Evolutionary conservation across 2,888 invertebrate species (phyloP).

Genomic region (Caenorhabditis sp.): DNA sequence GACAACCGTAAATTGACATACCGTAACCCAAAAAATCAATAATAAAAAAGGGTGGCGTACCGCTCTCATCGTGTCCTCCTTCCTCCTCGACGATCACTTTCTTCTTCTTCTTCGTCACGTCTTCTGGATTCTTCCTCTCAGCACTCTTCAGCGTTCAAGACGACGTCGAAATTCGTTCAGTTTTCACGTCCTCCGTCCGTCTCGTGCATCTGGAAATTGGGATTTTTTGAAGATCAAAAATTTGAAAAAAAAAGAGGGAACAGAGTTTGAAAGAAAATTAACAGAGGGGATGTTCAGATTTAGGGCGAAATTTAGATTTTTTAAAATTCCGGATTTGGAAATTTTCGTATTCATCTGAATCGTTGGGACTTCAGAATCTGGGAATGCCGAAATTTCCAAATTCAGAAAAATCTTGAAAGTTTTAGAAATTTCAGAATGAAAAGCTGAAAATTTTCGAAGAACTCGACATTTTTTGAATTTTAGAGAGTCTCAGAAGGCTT

Average conservation of each 20-base stretch:
- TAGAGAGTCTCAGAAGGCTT: no score
- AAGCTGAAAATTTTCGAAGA: no score
- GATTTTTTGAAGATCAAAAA: background rate
- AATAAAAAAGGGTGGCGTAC: slow-evolving; percentile 32
- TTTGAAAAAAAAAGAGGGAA: background rate
- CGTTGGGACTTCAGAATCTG: no score
- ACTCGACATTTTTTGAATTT: no score
- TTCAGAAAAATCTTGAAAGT: no score
- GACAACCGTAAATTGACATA: slow-evolving; percentile 1
- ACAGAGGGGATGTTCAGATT: no score
- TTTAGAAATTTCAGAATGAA: no score
- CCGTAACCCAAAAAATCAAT: background rate
- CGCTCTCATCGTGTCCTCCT: slow-evolving; percentile 47
- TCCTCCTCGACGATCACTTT: slow-evolving; percentile 3
- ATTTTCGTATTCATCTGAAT: no score
- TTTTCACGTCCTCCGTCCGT: slow-evolving; percentile 20
- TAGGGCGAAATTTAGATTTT: no score
- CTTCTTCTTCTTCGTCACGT: background rate
- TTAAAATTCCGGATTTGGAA: no score
- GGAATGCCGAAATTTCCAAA: no score
- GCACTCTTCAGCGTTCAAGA: slow-evolving; percentile 2
- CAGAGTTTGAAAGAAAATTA: no score
- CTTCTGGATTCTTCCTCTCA: slow-evolving; percentile 21
- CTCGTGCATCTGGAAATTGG: slow-evolving; percentile 49
- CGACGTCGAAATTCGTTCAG: slow-evolving; percentile 12